Percentiles rank a stretch among this genome's conserved stretches.
Evolutionary conservation across 2,113 vertebrate species (phyloP).

Genomic region (Bubo bubo): DNA sequence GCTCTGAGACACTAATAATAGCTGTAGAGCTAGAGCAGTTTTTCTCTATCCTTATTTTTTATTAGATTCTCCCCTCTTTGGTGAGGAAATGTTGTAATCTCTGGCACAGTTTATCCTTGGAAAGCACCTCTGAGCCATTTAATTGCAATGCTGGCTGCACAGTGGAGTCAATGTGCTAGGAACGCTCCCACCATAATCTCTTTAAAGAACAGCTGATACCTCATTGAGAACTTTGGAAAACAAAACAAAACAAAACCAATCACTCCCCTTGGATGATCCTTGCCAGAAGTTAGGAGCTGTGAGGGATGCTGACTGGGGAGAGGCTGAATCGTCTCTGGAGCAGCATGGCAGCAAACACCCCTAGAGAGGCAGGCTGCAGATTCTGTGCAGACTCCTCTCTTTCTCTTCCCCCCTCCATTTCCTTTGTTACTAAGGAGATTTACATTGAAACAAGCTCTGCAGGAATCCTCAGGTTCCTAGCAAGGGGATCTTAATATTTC

Average conservation of each 20-base stretch:
- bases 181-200: constrained; percentile 27
- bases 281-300: not conserved
- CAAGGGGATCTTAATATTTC: constrained; percentile 13
- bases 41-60: constrained; percentile 44
- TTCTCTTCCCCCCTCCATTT: not conserved
- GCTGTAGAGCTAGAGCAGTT: constrained; percentile 38
- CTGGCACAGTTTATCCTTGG: constrained; percentile 54
- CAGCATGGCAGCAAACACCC: not conserved
- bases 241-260: not conserved
- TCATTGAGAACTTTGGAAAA: not conserved
- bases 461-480: constrained; percentile 51
- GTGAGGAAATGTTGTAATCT: constrained; percentile 42
- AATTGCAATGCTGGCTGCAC: constrained; percentile 19
- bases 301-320: not conserved
- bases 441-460: constrained; percentile 49
- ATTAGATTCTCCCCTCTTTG: constrained; percentile 27
- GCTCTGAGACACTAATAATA: constrained; percentile 60
- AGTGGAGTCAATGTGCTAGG: not conserved
- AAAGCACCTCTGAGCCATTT: constrained; percentile 58
- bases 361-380: not conserved
- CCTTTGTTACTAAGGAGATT: constrained; percentile 70
- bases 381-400: not conserved
- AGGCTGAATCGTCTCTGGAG: not conserved
- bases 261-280: not conserved
- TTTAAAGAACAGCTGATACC: constrained; percentile 51